phyloP scores from a whole-genome alignment of 2,797 vertebrate species.

The Tolypeutes matacus region DNA sequence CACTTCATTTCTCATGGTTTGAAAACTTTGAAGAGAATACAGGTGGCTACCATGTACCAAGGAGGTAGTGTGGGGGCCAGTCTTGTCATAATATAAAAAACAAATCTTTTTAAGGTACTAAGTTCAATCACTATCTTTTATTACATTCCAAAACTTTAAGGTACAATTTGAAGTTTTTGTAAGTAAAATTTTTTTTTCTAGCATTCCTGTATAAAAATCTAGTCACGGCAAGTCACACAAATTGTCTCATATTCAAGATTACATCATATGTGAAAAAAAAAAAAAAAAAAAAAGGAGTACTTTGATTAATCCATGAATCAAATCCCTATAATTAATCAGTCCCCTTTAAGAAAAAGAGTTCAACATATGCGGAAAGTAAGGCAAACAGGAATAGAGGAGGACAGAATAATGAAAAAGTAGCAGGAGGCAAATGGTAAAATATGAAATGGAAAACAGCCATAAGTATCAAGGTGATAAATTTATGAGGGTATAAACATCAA shows the following conservation, averaged over 20 bases:
- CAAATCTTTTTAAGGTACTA: not conserved
- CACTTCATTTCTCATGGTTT: constrained; percentile 7
- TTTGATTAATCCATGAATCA: constrained; percentile 21
- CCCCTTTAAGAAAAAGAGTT: not conserved
- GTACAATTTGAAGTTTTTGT: not conserved
- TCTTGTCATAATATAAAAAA: not conserved
- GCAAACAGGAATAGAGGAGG: not conserved
- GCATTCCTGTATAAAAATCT: not conserved
- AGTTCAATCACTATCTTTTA: not conserved
- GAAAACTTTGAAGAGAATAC: not conserved
- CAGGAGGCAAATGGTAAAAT: not conserved
- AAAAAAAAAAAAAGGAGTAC: constrained; percentile 22
- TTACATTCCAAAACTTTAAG: constrained; percentile 12
- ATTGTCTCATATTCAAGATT: not conserved
- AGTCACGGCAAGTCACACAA: not conserved
- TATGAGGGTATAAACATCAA: not conserved
- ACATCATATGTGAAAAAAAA: not conserved
- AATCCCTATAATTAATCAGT: not conserved
- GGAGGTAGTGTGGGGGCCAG: not conserved
- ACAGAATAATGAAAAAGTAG: not conserved
- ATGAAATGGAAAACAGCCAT: not conserved
- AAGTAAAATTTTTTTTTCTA: not conserved
- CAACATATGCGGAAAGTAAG: not conserved
- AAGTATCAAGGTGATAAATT: not conserved
- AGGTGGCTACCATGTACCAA: not conserved